These are phyloP conservation scores for Phenganax stokvisi DNA, from an alignment of 92 coral and sea anemone species.

Conservation along the genomic window DNA sequence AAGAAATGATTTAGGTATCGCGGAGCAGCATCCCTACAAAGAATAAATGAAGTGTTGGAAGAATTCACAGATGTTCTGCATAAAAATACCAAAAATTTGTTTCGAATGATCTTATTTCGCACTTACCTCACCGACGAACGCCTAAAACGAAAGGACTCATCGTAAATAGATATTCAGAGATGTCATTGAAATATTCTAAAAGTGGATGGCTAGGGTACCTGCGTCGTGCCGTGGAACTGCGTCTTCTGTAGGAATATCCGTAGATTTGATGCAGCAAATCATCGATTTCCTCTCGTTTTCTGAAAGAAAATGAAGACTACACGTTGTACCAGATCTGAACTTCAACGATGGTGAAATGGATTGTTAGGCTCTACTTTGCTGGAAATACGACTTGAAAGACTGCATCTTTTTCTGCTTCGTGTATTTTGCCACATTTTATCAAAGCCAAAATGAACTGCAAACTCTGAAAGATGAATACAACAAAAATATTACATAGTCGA, in stretches of 20 bases:
- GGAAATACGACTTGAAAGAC: constrained; percentile 84
- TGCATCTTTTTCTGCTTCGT: constrained; percentile 78
- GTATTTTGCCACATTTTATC: constrained; percentile 77
- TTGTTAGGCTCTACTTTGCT: constrained; percentile 52
- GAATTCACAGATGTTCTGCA: neutral
- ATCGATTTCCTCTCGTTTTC: constrained; percentile 62
- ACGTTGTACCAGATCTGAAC: neutral
- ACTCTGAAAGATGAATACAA: constrained; percentile 50
- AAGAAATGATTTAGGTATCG: constrained; percentile 16
- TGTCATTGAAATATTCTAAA: neutral
- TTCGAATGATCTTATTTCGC: neutral
- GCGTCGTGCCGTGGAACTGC: constrained; percentile 30
- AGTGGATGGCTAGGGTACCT: neutral
- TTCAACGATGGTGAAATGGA: neutral
- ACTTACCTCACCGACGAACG: constrained; percentile 35
- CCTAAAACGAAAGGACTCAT: neutral
- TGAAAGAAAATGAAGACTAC: neutral
- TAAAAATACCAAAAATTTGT: neutral
- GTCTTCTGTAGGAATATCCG: constrained; percentile 50
- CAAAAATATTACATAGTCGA: neutral
- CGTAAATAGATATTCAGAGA: neutral
- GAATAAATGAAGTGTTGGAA: neutral
- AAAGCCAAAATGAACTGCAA: constrained; percentile 75
- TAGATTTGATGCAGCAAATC: constrained; percentile 56
- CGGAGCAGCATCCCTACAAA: constrained; percentile 18